Base-by-base conservation (phyloP, 2,888 invertebrate species). In the Thysanoteuthis rhombus region DNA sequence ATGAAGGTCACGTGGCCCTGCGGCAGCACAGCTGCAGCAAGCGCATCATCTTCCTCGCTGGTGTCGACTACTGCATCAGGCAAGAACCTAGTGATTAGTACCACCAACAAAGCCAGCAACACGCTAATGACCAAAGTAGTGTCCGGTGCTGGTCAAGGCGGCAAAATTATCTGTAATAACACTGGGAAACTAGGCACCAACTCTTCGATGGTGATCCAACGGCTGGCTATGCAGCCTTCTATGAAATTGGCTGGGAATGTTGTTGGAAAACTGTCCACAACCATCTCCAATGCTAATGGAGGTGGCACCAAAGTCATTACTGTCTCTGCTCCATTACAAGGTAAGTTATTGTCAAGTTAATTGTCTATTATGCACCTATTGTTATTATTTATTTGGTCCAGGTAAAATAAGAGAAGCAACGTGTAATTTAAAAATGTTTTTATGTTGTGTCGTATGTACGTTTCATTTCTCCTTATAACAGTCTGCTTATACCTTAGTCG, bases 41-140 rank as follows among this genome's bases (percentile, higher is more conserved):
- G 75, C 19, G 75, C 75, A 75, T 75, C 75, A 16, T 36, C 75
- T 36, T 12, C 94, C 90, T 42, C 93, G 93, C 93, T 92, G 89
- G 89, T 75, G 10, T 75, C 89, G 38, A 93, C 92, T 28, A 94
- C 94, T 75, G 93, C 94, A 38, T 94, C 94, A 52, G 95, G 95
- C 58, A 96, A 96, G 95, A 96, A 96, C 94, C 95, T 96, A 93
- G 95, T 96, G 36, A 96, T 96, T 93, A 96, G 95, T 95, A 95
- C 96, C 94, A 94, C 96, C 89, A 96, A 95, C 93, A 96, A 96
- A 95, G 94, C 95, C 28, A 96, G 95, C 94, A 96, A 95, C 94
- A 95, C 96, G 47, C 95, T 95, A 45, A 94, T 95, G 32, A 91
- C 96, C 47, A 96, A 96, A 94, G 95, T 96, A 40, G 94, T 96